Base-by-base conservation (phyloP, 2,888 invertebrate genomes). In the Stenchaetothrips biformis region DNA sequence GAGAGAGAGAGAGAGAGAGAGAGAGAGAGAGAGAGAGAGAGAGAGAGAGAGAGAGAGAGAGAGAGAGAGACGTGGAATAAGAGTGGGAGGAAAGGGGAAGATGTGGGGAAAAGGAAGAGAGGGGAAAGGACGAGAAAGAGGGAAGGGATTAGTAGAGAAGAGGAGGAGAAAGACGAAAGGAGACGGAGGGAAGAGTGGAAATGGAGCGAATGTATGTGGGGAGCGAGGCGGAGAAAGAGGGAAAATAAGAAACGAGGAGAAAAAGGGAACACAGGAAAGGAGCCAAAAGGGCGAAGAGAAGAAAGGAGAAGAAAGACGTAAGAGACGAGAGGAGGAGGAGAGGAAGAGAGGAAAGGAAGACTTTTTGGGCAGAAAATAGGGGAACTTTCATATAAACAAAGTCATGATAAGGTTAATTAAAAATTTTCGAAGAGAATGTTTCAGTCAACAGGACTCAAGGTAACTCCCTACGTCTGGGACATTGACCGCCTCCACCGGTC, bases 321-420 rank as follows among this genome's bases (percentile, higher is more conserved):
- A 79, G n/a, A 25, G 48, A 27, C 25, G 48, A 67, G 79, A 49
- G 25, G 67, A 47, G 25, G 67, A 67, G 59, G 67, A 79, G 59
- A 37, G 67, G 25, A 37, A 79, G 59, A 67, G 48, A 25, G 18
- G 37, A 67, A 47, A 77, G 59, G 25, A 18, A 67, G 74, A 77
- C n/a, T n/a, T n/a, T n/a, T n/a, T n/a, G n/a, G n/a, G n/a, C n/a
- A n/a, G n/a, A n/a, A n/a, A n/a, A n/a, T n/a, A n/a, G n/a, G n/a
- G n/a, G n/a, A n/a, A n/a, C n/a, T n/a, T n/a, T n/a, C n/a, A n/a
- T n/a, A n/a, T n/a, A n/a, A n/a, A n/a, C n/a, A n/a, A n/a, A n/a
- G n/a, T n/a, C n/a, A n/a, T n/a, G n/a, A n/a, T n/a, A n/a, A n/a
- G n/a, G n/a, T n/a, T n/a, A n/a, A n/a, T n/a, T n/a, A n/a, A n/a